A percentile compares a stretch with the other conserved stretches of the same genome.
phyloP scores from a whole-genome alignment of 2,888 invertebrate genomes.

The Philereme vetulata region DNA sequence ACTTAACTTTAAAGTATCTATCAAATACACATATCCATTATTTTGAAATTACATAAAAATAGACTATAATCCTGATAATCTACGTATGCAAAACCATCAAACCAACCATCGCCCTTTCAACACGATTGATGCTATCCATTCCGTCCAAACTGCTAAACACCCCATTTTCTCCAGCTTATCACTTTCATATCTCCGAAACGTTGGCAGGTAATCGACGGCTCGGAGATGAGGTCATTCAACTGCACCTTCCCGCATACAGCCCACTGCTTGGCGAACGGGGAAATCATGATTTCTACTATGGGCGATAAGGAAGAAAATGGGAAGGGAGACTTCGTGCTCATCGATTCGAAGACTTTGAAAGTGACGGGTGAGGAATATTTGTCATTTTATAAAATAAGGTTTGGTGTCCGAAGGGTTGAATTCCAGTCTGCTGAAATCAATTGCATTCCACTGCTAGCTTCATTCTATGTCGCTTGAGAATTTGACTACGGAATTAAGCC shows the following conservation, averaged over 20 bases:
- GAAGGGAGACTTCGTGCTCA: constrained; percentile 93
- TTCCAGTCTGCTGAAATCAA: no score
- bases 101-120: constrained; percentile 17
- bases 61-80: background rate
- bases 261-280: constrained; percentile 96
- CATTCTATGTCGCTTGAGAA: no score
- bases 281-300: constrained; percentile 97
- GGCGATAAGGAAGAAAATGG: constrained; percentile 94
- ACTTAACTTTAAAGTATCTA: no score
- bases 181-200: constrained; percentile 27
- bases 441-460: no score
- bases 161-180: constrained; percentile 41
- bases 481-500: no score
- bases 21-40: no score
- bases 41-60: background rate
- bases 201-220: constrained; percentile 84
- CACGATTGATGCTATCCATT: constrained; percentile 37
- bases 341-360: constrained; percentile 92
- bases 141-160: constrained; percentile 45
- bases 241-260: constrained; percentile 96
- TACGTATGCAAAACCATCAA: constrained; percentile 7
- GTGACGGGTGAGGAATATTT: constrained; percentile 83
- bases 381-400: constrained; percentile 8
- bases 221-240: constrained; percentile 89
- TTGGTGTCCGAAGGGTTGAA: background rate